phyloP scores from a whole-genome alignment of 2,797 vertebrate species.

The Paratrypauchen microcephalus region DNA sequence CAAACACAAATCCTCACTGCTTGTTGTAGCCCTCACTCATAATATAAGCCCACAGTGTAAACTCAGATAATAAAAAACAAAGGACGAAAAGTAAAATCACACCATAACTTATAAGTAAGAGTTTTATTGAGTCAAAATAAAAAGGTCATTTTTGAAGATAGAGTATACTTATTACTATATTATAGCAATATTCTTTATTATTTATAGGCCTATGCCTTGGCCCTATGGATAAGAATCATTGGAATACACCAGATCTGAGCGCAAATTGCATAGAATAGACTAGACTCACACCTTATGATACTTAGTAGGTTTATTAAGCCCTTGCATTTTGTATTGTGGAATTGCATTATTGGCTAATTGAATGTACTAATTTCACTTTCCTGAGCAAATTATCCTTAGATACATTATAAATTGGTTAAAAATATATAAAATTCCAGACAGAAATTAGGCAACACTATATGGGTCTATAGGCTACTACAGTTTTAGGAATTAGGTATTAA shows the following conservation, averaged over 20 bases:
- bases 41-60: background rate
- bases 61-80: background rate
- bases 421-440: background rate
- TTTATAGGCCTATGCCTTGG: no score
- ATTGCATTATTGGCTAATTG: background rate
- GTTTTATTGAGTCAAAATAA: constrained; percentile 5
- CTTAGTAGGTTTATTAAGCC: background rate
- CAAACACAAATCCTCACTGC: background rate
- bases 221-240: no score
- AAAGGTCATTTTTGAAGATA: background rate
- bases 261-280: background rate
- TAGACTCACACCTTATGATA: background rate
- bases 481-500: no score
- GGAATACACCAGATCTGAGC: background rate
- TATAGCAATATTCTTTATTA: background rate
- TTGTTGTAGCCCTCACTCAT: background rate
- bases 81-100: background rate
- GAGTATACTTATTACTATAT: background rate
- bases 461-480: no score
- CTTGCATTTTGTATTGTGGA: background rate
- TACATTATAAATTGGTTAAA: background rate
- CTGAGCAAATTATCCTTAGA: background rate
- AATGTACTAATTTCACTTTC: background rate
- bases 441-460: no score
- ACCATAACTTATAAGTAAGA: background rate